Conservation (phyloP, 2,113 vertebrate genomes). For the Calidris pugnax region DNA sequence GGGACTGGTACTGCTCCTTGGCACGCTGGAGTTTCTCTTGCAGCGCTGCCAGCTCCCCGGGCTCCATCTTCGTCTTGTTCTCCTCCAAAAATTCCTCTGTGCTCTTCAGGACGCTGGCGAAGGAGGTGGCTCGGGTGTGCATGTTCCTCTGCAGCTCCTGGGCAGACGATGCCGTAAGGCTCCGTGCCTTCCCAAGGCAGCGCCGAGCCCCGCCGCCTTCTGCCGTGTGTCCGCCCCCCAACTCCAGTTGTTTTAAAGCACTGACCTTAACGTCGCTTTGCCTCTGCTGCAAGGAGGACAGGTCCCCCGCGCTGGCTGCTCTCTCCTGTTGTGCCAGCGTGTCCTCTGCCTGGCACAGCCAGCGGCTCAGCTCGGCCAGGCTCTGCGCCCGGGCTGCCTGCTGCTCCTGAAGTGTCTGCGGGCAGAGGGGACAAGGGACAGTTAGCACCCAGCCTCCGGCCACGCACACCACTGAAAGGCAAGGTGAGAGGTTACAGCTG, state of each 20-base stretch:
- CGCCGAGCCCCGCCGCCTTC: fast-evolving
- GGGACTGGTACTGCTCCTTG: constrained; percentile 83
- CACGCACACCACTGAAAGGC: constrained; percentile 33
- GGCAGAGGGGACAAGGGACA: constrained; percentile 48
- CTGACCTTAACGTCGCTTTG: constrained; percentile 87
- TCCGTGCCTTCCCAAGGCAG: fast-evolving
- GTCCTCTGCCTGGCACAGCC: constrained; percentile 83
- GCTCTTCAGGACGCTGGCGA: constrained; percentile 81
- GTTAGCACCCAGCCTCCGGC: neutral
- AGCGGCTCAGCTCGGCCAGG: constrained; percentile 84
- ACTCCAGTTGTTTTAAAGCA: fast-evolving
- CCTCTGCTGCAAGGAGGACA: constrained; percentile 81
- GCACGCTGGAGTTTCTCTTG: constrained; percentile 76
- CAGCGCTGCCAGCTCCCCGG: constrained; percentile 79
- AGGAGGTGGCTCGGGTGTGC: constrained; percentile 76
- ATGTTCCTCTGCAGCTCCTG: constrained; percentile 89
- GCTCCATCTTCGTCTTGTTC: constrained; percentile 81
- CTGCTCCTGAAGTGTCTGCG: constrained; percentile 90
- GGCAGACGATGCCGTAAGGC: fast-evolving
- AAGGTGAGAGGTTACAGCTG: constrained; percentile 64
- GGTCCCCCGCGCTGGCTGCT: constrained; percentile 61
- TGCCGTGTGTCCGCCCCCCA: fast-evolving
- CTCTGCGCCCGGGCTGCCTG: constrained; percentile 86
- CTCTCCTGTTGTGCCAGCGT: constrained; percentile 75
- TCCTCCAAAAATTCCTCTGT: constrained; percentile 89